A percentile compares a stretch with the other conserved stretches of the same genome.
phyloP scores from a whole-genome alignment of 23 tunicate genomes.

The Aplidium turbinatum region DNA sequence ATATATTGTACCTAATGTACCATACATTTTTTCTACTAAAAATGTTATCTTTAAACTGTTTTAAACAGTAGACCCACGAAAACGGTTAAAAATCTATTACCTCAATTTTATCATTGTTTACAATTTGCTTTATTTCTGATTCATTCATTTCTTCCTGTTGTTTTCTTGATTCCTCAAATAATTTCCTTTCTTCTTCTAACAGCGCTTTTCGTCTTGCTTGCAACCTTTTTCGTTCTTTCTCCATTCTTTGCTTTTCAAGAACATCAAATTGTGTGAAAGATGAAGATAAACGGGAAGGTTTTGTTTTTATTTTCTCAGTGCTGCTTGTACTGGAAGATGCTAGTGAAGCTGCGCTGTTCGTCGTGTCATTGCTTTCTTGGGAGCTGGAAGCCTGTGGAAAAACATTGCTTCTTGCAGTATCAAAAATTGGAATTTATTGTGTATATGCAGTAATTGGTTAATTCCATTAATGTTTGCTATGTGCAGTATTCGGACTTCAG shows the following conservation, averaged over 20 bases:
- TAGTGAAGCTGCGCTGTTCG: too few species aligned
- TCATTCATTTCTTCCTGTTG: constrained; percentile 10
- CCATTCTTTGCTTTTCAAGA: constrained; percentile 63
- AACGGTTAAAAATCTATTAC: background rate
- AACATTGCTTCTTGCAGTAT: too few species aligned
- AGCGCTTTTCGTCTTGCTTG: constrained; percentile 61
- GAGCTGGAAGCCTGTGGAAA: too few species aligned
- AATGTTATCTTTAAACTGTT: too few species aligned
- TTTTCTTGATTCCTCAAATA: constrained; percentile 59
- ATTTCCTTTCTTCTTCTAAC: constrained; percentile 63
- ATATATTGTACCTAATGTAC: too few species aligned
- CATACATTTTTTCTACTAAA: too few species aligned
- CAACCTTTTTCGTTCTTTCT: constrained; percentile 55
- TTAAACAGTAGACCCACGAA: too few species aligned
- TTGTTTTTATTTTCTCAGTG: constrained; percentile 21
- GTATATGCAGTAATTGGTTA: too few species aligned
- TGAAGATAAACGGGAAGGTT: constrained; percentile 56
- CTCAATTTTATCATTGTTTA: background rate
- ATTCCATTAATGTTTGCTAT: too few species aligned
- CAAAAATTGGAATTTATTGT: too few species aligned
- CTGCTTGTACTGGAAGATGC: constrained; percentile 31
- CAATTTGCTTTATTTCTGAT: background rate
- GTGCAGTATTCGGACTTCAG: too few species aligned
- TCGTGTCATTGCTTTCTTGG: too few species aligned
- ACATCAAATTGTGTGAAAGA: constrained; percentile 72